Base-by-base conservation (phyloP, 2,797 vertebrate genomes). In the Schizopygopsis pylzovi region DNA sequence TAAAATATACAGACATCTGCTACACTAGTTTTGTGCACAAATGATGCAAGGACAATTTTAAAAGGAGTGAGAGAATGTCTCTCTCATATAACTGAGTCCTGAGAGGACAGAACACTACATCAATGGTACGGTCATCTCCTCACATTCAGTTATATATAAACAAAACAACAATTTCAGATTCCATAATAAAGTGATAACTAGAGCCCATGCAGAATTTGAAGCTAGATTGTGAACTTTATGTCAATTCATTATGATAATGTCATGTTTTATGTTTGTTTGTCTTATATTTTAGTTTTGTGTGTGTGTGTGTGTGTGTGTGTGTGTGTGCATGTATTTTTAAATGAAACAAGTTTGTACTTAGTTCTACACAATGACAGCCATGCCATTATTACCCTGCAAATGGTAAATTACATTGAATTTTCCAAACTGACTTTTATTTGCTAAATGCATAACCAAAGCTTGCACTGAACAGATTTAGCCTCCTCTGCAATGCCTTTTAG, bases 1-100 rank as follows among this genome's bases (percentile, higher is more conserved):
- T 83, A 81, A 77, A 88, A 89, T 89, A 77, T 89, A 89, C 90
- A 90, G 87, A 89, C 87, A 88, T 88, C 86, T 89, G 90, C 87
- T 89, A 87, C 87, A 84, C 87, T 88, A 88, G 65, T 75, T 84
- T 88, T 90, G 88, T 89, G 88, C 90, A 90, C 88, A 88, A 90
- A 84, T 87, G 79, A 84, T 87, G 87, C 83, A 79, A 81, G 77
- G 83, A 76, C 83, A 45, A 25, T 87, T 78, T 41, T 67, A 89
- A 68, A 84, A 15, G 49, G 16, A 59, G 67, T 47, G 76, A 82
- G 59, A 71, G 65, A 73, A 70, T 81, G 33, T 72, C 52, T 72
- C 78, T 49, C 54, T 61, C 47, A 45, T 43, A 43, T 16, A 11
- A 28, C 79, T 73, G 61, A 65, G 63, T 25, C 52, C 59, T 16